phyloP scores from a whole-genome alignment of 2,113 vertebrate genomes.

The Trichechus manatus region DNA sequence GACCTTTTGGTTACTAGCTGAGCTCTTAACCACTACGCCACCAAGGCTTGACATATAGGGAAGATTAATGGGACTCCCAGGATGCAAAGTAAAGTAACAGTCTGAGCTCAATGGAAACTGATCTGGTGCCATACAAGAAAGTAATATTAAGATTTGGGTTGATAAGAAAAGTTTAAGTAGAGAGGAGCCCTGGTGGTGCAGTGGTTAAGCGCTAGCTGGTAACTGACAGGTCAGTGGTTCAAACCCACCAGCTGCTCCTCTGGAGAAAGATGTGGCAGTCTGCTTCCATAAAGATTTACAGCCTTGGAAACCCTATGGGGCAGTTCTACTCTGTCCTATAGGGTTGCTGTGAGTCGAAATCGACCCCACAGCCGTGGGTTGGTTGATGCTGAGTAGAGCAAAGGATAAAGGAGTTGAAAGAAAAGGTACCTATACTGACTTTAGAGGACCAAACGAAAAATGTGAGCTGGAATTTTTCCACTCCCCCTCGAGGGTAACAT shows the following conservation, averaged over 20 bases:
- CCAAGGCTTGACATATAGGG: background rate
- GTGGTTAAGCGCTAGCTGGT: too few relatives aligned
- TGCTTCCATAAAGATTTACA: too few relatives aligned
- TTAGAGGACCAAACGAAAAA: slow-evolving; percentile 67
- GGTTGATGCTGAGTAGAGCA: slow-evolving; percentile 12
- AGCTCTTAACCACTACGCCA: too few relatives aligned
- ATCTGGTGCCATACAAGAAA: background rate
- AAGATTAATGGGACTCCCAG: slow-evolving; percentile 6
- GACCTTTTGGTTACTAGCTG: too few relatives aligned
- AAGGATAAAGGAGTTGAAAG: slow-evolving; percentile 39
- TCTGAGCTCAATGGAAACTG: background rate
- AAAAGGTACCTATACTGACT: slow-evolving; percentile 37
- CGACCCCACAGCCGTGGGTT: too few relatives aligned
- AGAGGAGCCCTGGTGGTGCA: too few relatives aligned
- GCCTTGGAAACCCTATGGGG: too few relatives aligned
- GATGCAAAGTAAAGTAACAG: slow-evolving; percentile 1
- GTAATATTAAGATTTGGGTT: slow-evolving; percentile 50
- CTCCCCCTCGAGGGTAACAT: slow-evolving; percentile 52
- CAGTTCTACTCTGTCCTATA: too few relatives aligned
- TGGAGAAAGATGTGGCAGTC: too few relatives aligned
- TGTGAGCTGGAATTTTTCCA: slow-evolving; percentile 66
- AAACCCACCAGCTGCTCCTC: too few relatives aligned
- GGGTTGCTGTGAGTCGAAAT: too few relatives aligned
- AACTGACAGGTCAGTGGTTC: too few relatives aligned
- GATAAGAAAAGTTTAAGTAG: background rate